Percentiles rank a stretch among this genome's conserved stretches.
These are phyloP conservation scores for Poeciliopsis occidentalis DNA, from an alignment of 2,113 vertebrate species.

Conservation along the genomic window DNA sequence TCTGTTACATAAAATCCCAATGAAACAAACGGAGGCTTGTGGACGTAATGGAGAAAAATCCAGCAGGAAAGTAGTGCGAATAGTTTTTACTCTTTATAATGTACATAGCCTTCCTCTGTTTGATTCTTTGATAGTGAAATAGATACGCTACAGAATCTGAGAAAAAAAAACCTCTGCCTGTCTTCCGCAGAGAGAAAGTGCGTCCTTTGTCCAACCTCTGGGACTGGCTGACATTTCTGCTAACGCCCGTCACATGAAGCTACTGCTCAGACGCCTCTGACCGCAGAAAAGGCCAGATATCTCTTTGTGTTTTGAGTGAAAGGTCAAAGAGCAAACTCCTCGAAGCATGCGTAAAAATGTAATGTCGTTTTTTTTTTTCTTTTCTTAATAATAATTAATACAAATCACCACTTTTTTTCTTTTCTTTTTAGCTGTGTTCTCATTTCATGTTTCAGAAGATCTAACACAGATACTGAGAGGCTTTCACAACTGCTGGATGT, in stretches of 20 bases:
- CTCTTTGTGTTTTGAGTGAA: conserved; percentile 46
- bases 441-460: too few relatives aligned
- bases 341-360: neutral
- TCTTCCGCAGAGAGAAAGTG: conserved; percentile 47
- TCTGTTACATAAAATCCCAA: too few relatives aligned
- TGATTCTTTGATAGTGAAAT: conserved; percentile 25
- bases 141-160: conserved; percentile 23
- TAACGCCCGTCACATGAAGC: conserved; percentile 69
- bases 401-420: neutral
- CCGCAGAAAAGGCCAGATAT: conserved; percentile 61
- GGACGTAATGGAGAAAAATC: neutral
- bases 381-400: neutral
- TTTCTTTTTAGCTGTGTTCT: too few relatives aligned
- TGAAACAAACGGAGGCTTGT: too few relatives aligned
- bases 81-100: neutral
- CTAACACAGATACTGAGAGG: too few relatives aligned
- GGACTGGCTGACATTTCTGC: conserved; percentile 65
- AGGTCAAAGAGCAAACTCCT: neutral
- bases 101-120: neutral
- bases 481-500: conserved; percentile 2
- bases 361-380: neutral
- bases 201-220: conserved; percentile 65
- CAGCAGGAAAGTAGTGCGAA: neutral
- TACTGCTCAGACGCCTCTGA: conserved; percentile 49
- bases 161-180: conserved; percentile 23